Evolutionary conservation across 2,113 vertebrate genomes (phyloP), one percentile per base, ranked within the genome.

Genomic region (Siniperca knerii): DNA sequence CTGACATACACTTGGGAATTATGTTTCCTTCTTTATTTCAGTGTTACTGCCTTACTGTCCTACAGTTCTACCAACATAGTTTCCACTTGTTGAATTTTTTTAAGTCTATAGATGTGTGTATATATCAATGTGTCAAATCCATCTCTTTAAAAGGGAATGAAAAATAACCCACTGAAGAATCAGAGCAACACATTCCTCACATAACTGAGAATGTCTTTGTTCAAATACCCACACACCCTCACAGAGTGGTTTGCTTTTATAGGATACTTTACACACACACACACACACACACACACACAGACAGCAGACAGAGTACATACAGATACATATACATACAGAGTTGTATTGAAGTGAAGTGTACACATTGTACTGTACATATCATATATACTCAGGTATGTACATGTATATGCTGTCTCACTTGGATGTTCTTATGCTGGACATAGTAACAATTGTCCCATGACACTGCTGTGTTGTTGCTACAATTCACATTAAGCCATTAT

Each of bases 141-240:
- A 67, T 54, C 33, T 50, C 65, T 76, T 72, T 35, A 84, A 86
- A 89, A 55, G 25, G 66, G 16, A 68, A 85, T 35, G 33, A 52
- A 82, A 83, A 87, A 71, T 75, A 67, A 57, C 92, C 92, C 92
- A 76, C 8, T 21, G 46, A 77, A 35, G 94, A 96, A 95, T 96
- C 92, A 95, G 86, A 85, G 77, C 91, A 75, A 89, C 84, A 84
- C 96, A 96, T 97, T 98, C 96, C 95, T 89, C 84, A 90, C 93
- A 96, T 96, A 95, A 94, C 94, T 93, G 87, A 89, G 90, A 95
- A 94, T 85, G 89, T 93, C 74, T 94, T 93, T 96, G 94, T 96
- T 96, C 95, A 96, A 97, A 96, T 94, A 96, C 94, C 95, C 96
- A 96, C 95, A 96, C 94, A 92, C 93, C 89, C 91, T 92, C 92